phyloP scores from a whole-genome alignment of 2,113 vertebrate species.

The Tetrax tetrax region DNA sequence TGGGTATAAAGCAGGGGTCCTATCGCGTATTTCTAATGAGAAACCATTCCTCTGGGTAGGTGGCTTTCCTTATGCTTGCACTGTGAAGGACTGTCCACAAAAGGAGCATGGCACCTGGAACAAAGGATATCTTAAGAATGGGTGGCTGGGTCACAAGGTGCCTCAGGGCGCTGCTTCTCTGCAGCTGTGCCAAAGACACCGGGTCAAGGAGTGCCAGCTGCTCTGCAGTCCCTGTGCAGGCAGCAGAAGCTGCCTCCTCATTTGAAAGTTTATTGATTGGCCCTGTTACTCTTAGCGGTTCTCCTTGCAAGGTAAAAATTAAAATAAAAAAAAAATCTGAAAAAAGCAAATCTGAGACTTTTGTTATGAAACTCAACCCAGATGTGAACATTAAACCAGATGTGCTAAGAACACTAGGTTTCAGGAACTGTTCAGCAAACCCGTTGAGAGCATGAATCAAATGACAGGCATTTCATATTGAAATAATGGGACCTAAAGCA shows the following conservation, averaged over 20 bases:
- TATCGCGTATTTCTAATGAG: accelerated
- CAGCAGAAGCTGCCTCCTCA: neutral
- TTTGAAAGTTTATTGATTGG: neutral
- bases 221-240: neutral
- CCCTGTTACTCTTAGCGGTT: neutral
- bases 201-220: neutral
- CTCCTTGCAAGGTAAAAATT: neutral
- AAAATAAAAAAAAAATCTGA: neutral
- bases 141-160: neutral
- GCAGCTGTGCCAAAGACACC: neutral
- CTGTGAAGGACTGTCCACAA: neutral
- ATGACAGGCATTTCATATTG: neutral
- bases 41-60: neutral
- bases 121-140: neutral
- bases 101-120: neutral
- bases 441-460: neutral
- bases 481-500: neutral
- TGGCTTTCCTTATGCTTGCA: neutral
- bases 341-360: neutral
- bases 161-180: neutral
- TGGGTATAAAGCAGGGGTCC: neutral
- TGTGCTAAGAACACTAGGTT: neutral
- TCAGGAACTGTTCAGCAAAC: neutral
- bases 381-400: neutral
- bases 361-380: neutral